These are phyloP conservation scores for Pandemis cinnamomeana DNA, from an alignment of 2,888 invertebrate species.

Conservation along the genomic window DNA sequence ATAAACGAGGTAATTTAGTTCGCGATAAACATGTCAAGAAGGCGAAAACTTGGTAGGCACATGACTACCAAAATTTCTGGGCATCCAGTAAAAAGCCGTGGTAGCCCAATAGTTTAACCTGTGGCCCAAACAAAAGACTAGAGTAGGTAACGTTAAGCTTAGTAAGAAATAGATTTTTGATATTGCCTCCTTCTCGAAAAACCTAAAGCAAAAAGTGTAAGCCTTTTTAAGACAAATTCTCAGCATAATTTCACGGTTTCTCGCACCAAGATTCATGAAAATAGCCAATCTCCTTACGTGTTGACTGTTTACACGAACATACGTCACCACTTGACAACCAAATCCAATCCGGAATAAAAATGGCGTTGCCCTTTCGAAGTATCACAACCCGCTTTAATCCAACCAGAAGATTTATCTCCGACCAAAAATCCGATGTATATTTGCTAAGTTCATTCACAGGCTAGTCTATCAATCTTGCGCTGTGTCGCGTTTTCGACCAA, in stretches of 20 bases:
- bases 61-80: no score
- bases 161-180: no score
- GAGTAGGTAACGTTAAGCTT: no score
- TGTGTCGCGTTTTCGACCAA: constrained; percentile 45
- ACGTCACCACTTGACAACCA: constrained; percentile 36
- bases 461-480: constrained; percentile 57
- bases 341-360: constrained; percentile 38
- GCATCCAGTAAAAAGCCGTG: no score
- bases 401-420: constrained; percentile 47
- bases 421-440: constrained; percentile 49
- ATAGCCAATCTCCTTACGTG: constrained; percentile 25
- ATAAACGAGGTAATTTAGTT: no score
- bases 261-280: not conserved
- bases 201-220: not conserved
- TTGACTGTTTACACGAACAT: constrained; percentile 27
- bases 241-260: not conserved
- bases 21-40: no score
- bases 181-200: no score
- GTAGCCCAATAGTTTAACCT: no score
- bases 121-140: no score
- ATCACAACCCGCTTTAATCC: constrained; percentile 39
- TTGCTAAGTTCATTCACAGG: constrained; percentile 57
- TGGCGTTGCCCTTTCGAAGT: constrained; percentile 34
- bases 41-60: no score
- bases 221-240: not conserved